Conservation (phyloP, 30 jellyfish, hydroid and myxozoan genomes). For the Clytia hemisphaerica region DNA sequence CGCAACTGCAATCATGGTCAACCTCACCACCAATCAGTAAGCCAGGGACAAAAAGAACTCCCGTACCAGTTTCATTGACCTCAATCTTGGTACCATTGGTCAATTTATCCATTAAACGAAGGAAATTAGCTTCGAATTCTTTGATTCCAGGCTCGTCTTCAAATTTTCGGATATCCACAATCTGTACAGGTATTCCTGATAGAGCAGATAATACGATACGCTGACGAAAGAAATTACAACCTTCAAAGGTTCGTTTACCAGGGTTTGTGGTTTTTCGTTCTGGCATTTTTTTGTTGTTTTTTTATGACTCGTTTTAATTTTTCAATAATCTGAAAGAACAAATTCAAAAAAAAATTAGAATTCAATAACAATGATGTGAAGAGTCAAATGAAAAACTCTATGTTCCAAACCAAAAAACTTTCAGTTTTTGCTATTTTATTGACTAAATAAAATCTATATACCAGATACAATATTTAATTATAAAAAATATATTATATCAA, state of each 20-base stretch:
- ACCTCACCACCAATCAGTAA: slow-evolving; percentile 74
- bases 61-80: slow-evolving; percentile 91
- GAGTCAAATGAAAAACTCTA: too few species aligned
- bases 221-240: slow-evolving; percentile 81
- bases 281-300: too few species aligned
- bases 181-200: slow-evolving; percentile 68
- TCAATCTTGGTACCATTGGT: slow-evolving; percentile 92
- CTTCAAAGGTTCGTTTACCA: slow-evolving; percentile 33
- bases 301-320: too few species aligned
- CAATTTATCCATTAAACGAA: slow-evolving; percentile 67
- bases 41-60: slow-evolving; percentile 76
- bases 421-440: too few species aligned
- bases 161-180: slow-evolving; percentile 43
- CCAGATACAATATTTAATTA: too few species aligned
- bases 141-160: slow-evolving; percentile 84
- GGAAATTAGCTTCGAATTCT: slow-evolving; percentile 87
- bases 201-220: slow-evolving; percentile 64
- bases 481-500: too few species aligned
- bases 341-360: too few species aligned
- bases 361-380: too few species aligned
- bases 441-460: too few species aligned
- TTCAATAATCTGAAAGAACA: too few species aligned
- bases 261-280: not conserved
- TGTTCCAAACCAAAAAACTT: too few species aligned
- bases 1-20: slow-evolving; percentile 93